Percentiles rank a stretch among this genome's conserved stretches.
phyloP scores from a whole-genome alignment of 2,888 invertebrate species.

The Synanthedon vespiformis region DNA sequence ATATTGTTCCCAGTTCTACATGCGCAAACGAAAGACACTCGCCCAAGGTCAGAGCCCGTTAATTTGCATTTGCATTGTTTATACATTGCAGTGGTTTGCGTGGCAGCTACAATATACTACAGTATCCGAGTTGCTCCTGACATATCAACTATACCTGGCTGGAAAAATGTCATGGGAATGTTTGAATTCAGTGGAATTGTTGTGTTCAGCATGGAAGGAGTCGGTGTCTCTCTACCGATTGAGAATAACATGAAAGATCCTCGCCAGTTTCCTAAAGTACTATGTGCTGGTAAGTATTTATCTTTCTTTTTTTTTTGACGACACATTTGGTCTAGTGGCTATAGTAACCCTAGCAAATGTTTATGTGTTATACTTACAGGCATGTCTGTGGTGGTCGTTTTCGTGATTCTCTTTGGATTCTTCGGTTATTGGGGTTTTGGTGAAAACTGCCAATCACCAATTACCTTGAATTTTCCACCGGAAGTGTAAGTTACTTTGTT shows the following conservation, averaged over 20 bases:
- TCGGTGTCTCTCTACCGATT: slow-evolving; percentile 54
- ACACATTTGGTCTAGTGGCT: too few relatives aligned
- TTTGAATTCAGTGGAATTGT: slow-evolving; percentile 71
- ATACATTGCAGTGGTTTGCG: slow-evolving; percentile 42
- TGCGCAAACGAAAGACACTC: too few relatives aligned
- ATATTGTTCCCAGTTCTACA: too few relatives aligned
- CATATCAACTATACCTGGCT: slow-evolving; percentile 33
- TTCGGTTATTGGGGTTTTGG: slow-evolving; percentile 63
- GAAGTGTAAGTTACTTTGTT: slow-evolving; percentile 33
- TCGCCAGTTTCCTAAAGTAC: slow-evolving; percentile 33
- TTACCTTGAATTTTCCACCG: slow-evolving; percentile 50
- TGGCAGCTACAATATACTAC: slow-evolving; percentile 49
- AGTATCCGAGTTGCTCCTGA: slow-evolving; percentile 29
- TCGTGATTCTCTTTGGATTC: slow-evolving; percentile 48
- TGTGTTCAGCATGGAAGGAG: slow-evolving; percentile 71
- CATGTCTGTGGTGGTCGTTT: slow-evolving; percentile 46
- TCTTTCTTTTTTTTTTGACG: too few relatives aligned
- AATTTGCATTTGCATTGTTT: too few relatives aligned
- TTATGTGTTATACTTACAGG: slow-evolving; percentile 21
- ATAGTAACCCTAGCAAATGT: too few relatives aligned
- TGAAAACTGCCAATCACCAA: slow-evolving; percentile 39
- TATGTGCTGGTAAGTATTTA: slow-evolving; percentile 33
- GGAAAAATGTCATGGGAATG: slow-evolving; percentile 42
- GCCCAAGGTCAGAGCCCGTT: too few relatives aligned
- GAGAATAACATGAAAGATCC: slow-evolving; percentile 60